A percentile compares a stretch with the other conserved stretches of the same genome.
These are phyloP conservation scores for Vandiemenella viatica DNA, from an alignment of 2,888 invertebrate genomes.

Conservation along the genomic window DNA sequence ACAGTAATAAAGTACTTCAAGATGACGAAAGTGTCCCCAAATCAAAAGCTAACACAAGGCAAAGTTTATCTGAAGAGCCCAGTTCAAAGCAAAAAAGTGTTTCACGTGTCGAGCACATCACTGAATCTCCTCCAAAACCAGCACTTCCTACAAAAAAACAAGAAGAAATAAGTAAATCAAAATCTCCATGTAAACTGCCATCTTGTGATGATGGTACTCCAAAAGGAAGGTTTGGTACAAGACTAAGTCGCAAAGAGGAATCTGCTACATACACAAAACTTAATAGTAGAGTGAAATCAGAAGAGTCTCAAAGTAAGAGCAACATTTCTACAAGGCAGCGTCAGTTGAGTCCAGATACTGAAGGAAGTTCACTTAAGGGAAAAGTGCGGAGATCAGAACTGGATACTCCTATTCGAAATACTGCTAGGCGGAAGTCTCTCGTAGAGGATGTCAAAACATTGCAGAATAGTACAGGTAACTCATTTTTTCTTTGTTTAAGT, in stretches of 20 bases:
- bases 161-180: too few relatives aligned
- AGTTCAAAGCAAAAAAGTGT: neutral
- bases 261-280: slow-evolving; percentile 1
- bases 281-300: neutral
- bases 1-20: too few relatives aligned
- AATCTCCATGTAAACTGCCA: neutral
- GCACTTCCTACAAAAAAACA: too few relatives aligned
- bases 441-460: neutral
- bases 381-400: neutral
- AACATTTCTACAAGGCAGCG: neutral
- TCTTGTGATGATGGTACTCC: neutral
- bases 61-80: neutral
- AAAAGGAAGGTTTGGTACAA: neutral
- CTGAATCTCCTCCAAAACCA: too few relatives aligned
- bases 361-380: slow-evolving; percentile 1
- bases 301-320: neutral
- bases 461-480: neutral
- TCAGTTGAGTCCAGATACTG: neutral
- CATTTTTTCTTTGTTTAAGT: too few relatives aligned
- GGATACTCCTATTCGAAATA: neutral
- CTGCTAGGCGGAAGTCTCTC: neutral
- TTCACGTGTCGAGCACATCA: neutral
- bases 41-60: neutral
- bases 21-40: too few relatives aligned
- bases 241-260: slow-evolving; percentile 2